Conservation (phyloP, 2,113 vertebrate genomes). For the Asarcornis scutulata region DNA sequence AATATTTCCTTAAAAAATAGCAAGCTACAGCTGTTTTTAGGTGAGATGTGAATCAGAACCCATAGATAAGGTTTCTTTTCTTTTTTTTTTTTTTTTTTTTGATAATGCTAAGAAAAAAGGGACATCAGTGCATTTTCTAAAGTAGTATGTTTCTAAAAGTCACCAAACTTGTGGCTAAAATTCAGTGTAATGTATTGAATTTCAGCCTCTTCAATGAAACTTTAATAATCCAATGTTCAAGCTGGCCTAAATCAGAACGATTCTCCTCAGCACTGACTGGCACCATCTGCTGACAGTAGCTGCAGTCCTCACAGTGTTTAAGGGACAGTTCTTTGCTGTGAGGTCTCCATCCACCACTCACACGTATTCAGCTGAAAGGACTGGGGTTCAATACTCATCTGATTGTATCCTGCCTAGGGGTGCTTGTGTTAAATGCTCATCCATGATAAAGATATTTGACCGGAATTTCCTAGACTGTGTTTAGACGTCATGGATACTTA, state of each 20-base stretch:
- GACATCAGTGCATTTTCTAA: not conserved
- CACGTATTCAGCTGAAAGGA: not conserved
- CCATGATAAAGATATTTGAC: not conserved
- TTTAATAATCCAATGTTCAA: not conserved
- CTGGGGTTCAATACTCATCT: not conserved
- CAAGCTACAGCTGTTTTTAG: not conserved
- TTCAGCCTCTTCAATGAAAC: not conserved
- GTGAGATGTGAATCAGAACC: too few relatives aligned
- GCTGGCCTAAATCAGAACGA: not conserved
- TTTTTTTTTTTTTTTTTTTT: not conserved
- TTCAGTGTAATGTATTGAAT: not conserved
- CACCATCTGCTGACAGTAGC: not conserved
- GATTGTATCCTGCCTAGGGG: not conserved
- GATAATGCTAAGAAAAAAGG: not conserved
- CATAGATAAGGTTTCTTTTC: not conserved
- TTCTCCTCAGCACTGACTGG: not conserved
- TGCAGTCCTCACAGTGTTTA: not conserved
- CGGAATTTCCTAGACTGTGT: not conserved
- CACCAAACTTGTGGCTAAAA: not conserved
- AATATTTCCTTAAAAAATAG: not conserved
- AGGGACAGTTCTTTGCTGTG: not conserved
- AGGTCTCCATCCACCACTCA: not conserved
- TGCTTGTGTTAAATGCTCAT: not conserved
- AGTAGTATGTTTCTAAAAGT: not conserved
- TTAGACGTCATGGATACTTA: not conserved